A percentile compares a stretch with the other conserved stretches of the same genome.
Evolutionary conservation across 2,113 vertebrate species (phyloP).

Genomic region (Hyla sarda): DNA sequence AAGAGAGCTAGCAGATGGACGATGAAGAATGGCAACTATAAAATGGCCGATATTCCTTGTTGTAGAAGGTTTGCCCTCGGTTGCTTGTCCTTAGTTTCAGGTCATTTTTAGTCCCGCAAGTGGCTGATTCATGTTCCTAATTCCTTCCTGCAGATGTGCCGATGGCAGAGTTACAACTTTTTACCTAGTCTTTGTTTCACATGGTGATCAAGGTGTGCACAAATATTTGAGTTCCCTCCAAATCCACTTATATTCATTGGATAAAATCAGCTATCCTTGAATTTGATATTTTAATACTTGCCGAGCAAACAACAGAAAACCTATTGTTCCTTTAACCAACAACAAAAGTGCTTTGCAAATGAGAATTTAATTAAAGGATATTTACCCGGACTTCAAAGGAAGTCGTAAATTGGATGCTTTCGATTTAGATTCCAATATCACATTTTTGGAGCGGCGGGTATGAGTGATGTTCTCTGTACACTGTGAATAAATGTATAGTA

Average conservation of each 20-base stretch:
- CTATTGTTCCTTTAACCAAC: conserved; percentile 43
- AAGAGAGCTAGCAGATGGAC: not conserved
- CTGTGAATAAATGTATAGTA: conserved; percentile 1
- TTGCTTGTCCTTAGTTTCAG: not conserved
- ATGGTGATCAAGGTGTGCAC: conserved; percentile 43
- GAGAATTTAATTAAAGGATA: conserved; percentile 47
- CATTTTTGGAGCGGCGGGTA: not conserved
- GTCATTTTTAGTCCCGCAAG: not conserved
- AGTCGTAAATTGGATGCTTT: not conserved
- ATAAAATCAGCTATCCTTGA: conserved; percentile 33
- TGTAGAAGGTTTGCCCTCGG: too few species aligned
- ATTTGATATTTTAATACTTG: conserved; percentile 57
- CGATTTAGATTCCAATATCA: conserved; percentile 34
- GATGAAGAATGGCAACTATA: not conserved
- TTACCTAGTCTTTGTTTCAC: conserved; percentile 10
- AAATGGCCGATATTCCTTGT: not conserved
- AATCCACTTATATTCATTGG: conserved; percentile 47
- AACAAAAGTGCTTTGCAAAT: conserved; percentile 43
- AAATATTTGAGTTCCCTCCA: conserved; percentile 40
- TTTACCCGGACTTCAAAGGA: conserved; percentile 35
- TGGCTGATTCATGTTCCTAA: conserved; percentile 6
- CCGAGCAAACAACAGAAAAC: conserved; percentile 42
- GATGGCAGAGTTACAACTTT: conserved; percentile 15
- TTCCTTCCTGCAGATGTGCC: conserved; percentile 29
- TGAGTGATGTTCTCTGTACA: not conserved